Evolutionary conservation across 2,797 vertebrate species (phyloP), one percentile per base, ranked within the genome.

Genomic region (Sebastes variabilis): DNA sequence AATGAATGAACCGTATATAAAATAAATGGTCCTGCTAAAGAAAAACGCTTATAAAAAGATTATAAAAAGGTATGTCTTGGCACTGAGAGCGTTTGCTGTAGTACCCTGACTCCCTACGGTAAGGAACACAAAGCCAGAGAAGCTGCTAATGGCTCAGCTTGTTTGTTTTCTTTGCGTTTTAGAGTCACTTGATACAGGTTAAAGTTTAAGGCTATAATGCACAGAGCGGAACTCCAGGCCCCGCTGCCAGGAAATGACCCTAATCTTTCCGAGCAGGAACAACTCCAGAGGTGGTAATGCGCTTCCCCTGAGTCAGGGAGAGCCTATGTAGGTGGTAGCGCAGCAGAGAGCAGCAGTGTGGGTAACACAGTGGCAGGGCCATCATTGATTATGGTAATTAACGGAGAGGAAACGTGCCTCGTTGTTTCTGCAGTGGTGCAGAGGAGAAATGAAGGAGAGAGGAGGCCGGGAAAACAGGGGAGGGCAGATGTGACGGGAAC

Each of bases 331-430:
- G 77, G 84, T 8, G 52, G 77, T 4, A n/a, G 80, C 20, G 12
- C 42, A 67, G 75, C 49, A 32, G 67, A 65, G 59, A 80, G 71
- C 52, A 25, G 79, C 62, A 60, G 32, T 36, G 60, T n/a, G 84
- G 87, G 81, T 72, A 61, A 80, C 75, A 3, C 10, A 2, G 82
- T 32, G 72, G 80, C 67, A 49, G 72, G 77, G 79, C 79, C 54
- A 18, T 60, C 82, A 90, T 92, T 55, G 90, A 91, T 94, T 91
- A 87, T 79, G 71, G 65, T 84, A 81, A 93, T 93, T 90, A 90
- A 79, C 61, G 3, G 64, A 75, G 77, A 83, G 75, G 83, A 87
- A 90, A 89, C 52, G 59, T 66, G 84, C 65, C 59, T 86, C 27
- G 0, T 62, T 83, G 49, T 68, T 73, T 80, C 85, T 80, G 79